These are phyloP conservation scores for Bruchidius siliquastri DNA, from an alignment of 2,888 invertebrate species.

Conservation along the genomic window DNA sequence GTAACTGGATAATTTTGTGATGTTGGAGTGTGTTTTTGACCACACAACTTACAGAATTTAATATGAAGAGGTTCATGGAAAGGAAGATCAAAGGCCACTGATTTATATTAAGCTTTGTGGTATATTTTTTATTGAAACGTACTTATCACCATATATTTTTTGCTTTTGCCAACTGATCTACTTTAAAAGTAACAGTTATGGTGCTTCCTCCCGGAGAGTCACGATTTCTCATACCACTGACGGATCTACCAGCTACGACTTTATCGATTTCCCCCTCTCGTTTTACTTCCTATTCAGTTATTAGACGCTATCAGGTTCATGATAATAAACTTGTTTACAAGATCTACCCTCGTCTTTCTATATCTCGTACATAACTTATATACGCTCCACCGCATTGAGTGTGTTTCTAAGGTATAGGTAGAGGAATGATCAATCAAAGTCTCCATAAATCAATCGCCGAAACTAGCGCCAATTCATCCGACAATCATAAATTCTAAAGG, in stretches of 20 bases:
- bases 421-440: constrained; percentile 41
- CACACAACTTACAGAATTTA: too few relatives aligned
- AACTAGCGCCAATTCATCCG: constrained; percentile 40
- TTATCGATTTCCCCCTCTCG: not conserved
- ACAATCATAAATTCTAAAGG: not conserved
- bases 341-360: constrained; percentile 11
- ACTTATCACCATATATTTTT: too few relatives aligned
- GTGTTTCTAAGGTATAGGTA: constrained; percentile 27
- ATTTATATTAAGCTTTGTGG: too few relatives aligned
- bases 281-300: not conserved
- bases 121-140: too few relatives aligned
- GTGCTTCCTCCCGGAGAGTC: too few relatives aligned
- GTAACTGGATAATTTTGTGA: not conserved
- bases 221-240: too few relatives aligned
- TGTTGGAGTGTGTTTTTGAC: too few relatives aligned
- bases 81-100: too few relatives aligned
- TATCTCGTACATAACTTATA: not conserved
- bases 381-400: constrained; percentile 24
- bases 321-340: constrained; percentile 15
- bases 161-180: too few relatives aligned
- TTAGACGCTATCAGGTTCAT: not conserved
- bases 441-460: constrained; percentile 45
- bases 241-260: not conserved
- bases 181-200: too few relatives aligned
- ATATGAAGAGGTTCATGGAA: too few relatives aligned